Conservation (phyloP, 2,888 invertebrate species). For the Chaitophorus viminalis region DNA sequence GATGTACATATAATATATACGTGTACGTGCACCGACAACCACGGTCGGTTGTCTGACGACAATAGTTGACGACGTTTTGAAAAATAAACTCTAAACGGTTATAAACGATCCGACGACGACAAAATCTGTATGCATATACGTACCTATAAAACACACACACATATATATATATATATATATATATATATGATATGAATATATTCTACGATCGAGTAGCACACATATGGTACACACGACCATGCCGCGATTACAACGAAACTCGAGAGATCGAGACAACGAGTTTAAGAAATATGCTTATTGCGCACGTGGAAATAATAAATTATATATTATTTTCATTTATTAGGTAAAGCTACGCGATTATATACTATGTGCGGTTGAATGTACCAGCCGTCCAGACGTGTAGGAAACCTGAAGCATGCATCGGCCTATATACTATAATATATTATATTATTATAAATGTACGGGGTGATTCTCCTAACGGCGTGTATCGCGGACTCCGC, state of each 20-base stretch:
- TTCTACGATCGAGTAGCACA: neutral
- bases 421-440: too few relatives aligned
- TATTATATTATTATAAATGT: neutral
- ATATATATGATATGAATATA: neutral
- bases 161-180: neutral
- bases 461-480: too few relatives aligned
- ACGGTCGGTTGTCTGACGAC: neutral
- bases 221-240: neutral
- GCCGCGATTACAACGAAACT: neutral
- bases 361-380: neutral
- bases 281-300: neutral
- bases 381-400: too few relatives aligned
- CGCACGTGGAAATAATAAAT: constrained; percentile 2
- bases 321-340: neutral
- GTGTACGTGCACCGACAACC: neutral
- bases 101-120: constrained; percentile 42
- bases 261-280: neutral
- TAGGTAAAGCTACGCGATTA: neutral
- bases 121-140: neutral
- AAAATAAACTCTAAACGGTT: constrained; percentile 51
- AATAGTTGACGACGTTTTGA: constrained; percentile 37
- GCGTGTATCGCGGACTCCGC: neutral
- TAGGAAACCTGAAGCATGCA: too few relatives aligned
- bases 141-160: too few relatives aligned
- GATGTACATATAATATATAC: neutral